These are phyloP conservation scores for Acleris sparsana DNA, from an alignment of 2,888 invertebrate species.

Conservation along the genomic window DNA sequence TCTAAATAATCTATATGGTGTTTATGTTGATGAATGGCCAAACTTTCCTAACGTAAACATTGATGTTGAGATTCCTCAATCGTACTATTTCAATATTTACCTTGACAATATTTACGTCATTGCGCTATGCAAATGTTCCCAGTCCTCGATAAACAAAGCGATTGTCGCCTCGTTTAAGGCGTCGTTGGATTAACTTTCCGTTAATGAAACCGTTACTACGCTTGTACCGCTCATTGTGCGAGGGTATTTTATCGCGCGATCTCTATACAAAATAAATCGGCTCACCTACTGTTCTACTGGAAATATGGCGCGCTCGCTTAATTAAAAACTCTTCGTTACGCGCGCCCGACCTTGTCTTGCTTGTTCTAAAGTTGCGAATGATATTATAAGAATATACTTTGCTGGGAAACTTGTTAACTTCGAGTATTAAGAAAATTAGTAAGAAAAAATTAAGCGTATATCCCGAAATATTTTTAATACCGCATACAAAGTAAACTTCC, in stretches of 20 bases:
- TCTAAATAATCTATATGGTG: conserved; percentile 2
- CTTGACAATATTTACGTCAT: conserved; percentile 60
- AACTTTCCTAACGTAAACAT: conserved; percentile 37
- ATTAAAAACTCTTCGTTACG: conserved; percentile 40
- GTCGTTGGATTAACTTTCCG: conserved; percentile 52
- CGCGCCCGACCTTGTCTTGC: conserved; percentile 26
- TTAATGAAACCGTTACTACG: conserved; percentile 42
- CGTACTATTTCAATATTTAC: conserved; percentile 62
- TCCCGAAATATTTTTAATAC: conserved; percentile 22
- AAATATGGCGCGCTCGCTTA: conserved; percentile 36
- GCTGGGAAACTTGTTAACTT: conserved; percentile 31
- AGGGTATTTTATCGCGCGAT: conserved; percentile 38
- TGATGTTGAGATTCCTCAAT: conserved; percentile 52
- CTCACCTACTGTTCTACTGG: conserved; percentile 36
- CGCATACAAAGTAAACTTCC: conserved; percentile 16
- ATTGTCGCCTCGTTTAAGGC: conserved; percentile 50
- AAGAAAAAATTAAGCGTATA: conserved; percentile 22
- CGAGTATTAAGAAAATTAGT: conserved; percentile 32
- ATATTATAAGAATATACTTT: conserved; percentile 30
- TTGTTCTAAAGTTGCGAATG: conserved; percentile 32
- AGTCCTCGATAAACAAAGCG: conserved; percentile 52
- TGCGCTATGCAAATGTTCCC: conserved; percentile 60
- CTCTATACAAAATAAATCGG: conserved; percentile 39
- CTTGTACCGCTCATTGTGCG: conserved; percentile 35
- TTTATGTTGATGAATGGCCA: conserved; percentile 43